A percentile compares a stretch with the other conserved stretches of the same genome.
Conservation (phyloP, 1,140 invertebrate genomes). For the Himalopsyche phryganea region DNA sequence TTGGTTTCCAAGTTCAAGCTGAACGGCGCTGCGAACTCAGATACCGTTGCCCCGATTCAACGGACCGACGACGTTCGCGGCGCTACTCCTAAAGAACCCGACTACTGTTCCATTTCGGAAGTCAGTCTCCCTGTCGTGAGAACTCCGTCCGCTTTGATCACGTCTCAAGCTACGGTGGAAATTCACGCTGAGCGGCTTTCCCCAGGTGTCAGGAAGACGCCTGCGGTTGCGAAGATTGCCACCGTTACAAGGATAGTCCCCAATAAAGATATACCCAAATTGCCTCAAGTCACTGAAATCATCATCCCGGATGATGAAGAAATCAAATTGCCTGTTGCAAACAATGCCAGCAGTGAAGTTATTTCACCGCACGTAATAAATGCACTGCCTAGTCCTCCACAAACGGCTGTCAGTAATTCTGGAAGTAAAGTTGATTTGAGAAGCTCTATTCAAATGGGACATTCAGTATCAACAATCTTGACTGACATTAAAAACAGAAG, state of each 20-base stretch:
- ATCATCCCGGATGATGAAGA: constrained; percentile 60
- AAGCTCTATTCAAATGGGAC: constrained; percentile 55
- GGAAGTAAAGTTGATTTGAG: constrained; percentile 46
- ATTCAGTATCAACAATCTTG: constrained; percentile 58
- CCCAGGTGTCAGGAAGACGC: constrained; percentile 41
- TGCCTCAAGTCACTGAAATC: constrained; percentile 60
- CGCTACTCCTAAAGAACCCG: constrained; percentile 53
- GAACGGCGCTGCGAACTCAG: constrained; percentile 53
- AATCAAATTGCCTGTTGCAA: constrained; percentile 23
- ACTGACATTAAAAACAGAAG: constrained; percentile 52
- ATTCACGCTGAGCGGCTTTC: constrained; percentile 50
- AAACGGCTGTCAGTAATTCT: background rate
- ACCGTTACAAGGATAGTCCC: constrained; percentile 45
- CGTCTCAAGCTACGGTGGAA: constrained; percentile 51
- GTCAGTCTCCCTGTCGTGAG: constrained; percentile 60
- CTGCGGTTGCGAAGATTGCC: constrained; percentile 45
- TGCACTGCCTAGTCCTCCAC: too few relatives aligned
- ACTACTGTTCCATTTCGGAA: constrained; percentile 64
- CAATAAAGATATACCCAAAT: constrained; percentile 57
- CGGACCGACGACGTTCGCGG: constrained; percentile 58
- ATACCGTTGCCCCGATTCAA: constrained; percentile 62
- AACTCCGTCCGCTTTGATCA: constrained; percentile 49
- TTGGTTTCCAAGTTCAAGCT: constrained; percentile 59
- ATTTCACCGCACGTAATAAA: too few relatives aligned
- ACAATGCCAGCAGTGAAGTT: too few relatives aligned